Conservation (phyloP, 1,140 invertebrate species). For the Teleopsis dalmanni region DNA sequence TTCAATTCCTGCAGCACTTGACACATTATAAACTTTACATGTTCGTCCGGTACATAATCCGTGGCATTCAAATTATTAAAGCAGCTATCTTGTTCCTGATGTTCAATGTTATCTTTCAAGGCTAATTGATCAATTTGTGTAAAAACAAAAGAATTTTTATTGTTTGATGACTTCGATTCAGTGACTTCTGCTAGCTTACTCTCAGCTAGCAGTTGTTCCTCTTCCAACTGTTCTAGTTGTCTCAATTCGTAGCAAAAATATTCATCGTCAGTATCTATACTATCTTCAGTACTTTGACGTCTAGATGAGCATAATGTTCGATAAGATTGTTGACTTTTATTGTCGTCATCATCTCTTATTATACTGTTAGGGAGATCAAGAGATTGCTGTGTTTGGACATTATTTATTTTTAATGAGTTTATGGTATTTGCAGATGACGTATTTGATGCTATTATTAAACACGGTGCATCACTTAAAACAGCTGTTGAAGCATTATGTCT, state of each 20-base stretch:
- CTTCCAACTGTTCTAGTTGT: slow-evolving; percentile 80
- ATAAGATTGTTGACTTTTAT: slow-evolving; percentile 75
- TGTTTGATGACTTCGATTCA: background rate
- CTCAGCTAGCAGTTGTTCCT: slow-evolving; percentile 36
- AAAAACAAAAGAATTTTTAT: slow-evolving; percentile 16
- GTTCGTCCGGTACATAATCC: slow-evolving; percentile 55
- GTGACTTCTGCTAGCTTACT: background rate
- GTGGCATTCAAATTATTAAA: background rate
- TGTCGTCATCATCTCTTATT: slow-evolving; percentile 70
- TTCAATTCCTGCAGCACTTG: slow-evolving; percentile 66
- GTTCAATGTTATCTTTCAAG: background rate
- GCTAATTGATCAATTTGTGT: slow-evolving; percentile 32
- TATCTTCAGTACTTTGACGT: slow-evolving; percentile 84
- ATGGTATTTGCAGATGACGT: background rate
- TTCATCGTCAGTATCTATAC: slow-evolving; percentile 87
- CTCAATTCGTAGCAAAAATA: slow-evolving; percentile 85
- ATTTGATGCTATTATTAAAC: too few species aligned
- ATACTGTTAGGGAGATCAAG: slow-evolving; percentile 63
- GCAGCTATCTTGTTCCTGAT: background rate
- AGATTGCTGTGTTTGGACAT: slow-evolving; percentile 53
- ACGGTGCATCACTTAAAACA: too few species aligned
- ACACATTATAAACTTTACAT: slow-evolving; percentile 69
- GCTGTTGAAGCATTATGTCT: too few species aligned
- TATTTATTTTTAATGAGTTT: background rate
- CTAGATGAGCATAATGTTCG: slow-evolving; percentile 78